Percentiles rank a stretch among this genome's conserved stretches.
Conservation (phyloP, 2,113 vertebrate species). For the Guaruba guarouba region DNA sequence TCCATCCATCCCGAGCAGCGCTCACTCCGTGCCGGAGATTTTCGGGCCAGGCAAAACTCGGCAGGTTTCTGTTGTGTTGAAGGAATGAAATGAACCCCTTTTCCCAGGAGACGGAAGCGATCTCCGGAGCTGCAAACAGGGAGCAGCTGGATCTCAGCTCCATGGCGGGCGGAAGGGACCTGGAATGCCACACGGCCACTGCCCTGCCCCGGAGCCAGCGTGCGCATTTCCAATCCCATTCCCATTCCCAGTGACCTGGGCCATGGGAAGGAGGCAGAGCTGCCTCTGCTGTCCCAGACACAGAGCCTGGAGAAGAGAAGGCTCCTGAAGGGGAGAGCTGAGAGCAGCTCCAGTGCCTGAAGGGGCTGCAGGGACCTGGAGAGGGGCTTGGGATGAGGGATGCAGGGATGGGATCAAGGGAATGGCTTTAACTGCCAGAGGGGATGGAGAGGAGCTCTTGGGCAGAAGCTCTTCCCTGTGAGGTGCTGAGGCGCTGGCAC, state of each 20-base stretch:
- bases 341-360: neutral
- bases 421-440: too few relatives aligned
- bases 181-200: neutral
- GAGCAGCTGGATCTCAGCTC: neutral
- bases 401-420: too few relatives aligned
- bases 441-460: too few relatives aligned
- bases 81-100: neutral
- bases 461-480: too few relatives aligned
- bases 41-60: neutral
- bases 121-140: neutral
- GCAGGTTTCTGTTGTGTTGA: neutral
- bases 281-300: neutral
- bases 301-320: neutral
- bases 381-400: too few relatives aligned
- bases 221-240: neutral
- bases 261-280: neutral
- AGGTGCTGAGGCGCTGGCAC: too few relatives aligned
- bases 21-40: neutral
- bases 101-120: neutral
- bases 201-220: rapidly evolving
- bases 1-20: neutral
- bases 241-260: too few relatives aligned
- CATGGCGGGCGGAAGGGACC: too few relatives aligned
- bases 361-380: neutral
- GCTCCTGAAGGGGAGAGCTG: neutral